Base-by-base conservation (phyloP, 2,888 invertebrate species). In the Morpho achilles region DNA sequence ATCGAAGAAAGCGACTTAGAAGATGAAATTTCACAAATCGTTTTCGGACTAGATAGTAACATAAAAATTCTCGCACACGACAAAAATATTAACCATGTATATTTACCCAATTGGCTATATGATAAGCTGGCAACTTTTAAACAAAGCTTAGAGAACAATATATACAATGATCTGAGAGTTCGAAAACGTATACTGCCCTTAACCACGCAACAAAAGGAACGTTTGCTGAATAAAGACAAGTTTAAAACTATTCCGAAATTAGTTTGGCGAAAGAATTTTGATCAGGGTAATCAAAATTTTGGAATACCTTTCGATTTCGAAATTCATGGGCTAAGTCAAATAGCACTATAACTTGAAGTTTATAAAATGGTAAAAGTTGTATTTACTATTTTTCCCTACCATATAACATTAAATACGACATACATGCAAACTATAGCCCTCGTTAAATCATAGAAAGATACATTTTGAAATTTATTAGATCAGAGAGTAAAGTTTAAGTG, bases 261-360 rank as follows among this genome's bases (percentile, higher is more conserved):
- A 4, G 23, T 60, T 7, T 71, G 67, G 69, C 73, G 78, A n/a
- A 68, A 74, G 32, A 73, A 62, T 52, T 45, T 63, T 3, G 60
- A 62, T 1, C 53, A 65, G 9, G 62, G 68, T 7, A 43, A 66
- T 9, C 58, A 63, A 23, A 63, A 65, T 40, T 71, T 69, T 44
- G 84, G 82, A 1, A 65, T 81, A 2, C 87, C 87, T 0, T 86
- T 87, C 48, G 73, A 79, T 48, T 63, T 86, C 23, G 69, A 82
- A 32, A 58, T 85, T 3, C 66, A 80, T 50, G 86, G 82, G 0
- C 60, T 86, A 52, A 82, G 78, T 0, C 85, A 85, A 69, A 62
- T 76, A 3, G 78, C 76, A 40, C 50, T 52, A 0, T 52, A 61
- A 49, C 44, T 7, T 43, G 32, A 32, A 23, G 32, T 32, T 32